Evolutionary conservation across 2,888 invertebrate species (phyloP), one percentile per base, ranked within the genome.

Genomic region (Eugnorisma glareosa): DNA sequence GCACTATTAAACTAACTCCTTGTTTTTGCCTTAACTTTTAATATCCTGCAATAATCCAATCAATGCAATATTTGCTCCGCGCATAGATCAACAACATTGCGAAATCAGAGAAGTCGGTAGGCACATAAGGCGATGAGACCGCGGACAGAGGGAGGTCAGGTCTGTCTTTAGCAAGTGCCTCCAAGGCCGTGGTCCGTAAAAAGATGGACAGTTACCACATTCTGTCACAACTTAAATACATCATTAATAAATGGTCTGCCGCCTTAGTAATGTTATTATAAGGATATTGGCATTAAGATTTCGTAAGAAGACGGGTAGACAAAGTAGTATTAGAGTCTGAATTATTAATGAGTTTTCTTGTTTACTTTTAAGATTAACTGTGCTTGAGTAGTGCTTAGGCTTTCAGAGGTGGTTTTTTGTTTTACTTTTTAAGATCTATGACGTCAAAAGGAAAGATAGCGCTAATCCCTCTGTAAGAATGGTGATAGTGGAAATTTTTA

Each of bases 201-300:
- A 80, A 83, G 78, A 86, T 83, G 80, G 75, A 40, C 71, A 82
- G 63, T 85, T 88, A 66, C 83, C 35, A 68, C 78, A 87, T 72
- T 28, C 45, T 83, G 77, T 70, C 74, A 83, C 76, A 85, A 88
- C 73, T 13, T 70, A 57, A 63, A 77, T 74, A 40, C 45, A 63
- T 75, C 71, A 61, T 85, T 77, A 76, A 78, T 77, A 73, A 75
- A 79, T 79, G 68, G 59, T 54, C 35, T 67, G 37, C 28, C 43
- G 67, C 37, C 35, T 78, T 63, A 37, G 75, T 48, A 61, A 69
- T 74, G 68, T 77, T 66, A 28, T 61, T 57, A 21, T 77, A 78
- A 74, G 45, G 48, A 72, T 73, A 73, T 73, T 80, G 13, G 6
- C 43, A 54, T 68, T 51, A 70, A 64, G 51, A 64, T 74, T 72